A percentile compares a stretch with the other conserved stretches of the same genome.
phyloP scores from a whole-genome alignment of 2,797 vertebrate species.

The Parauchenoglanis punctatus region DNA sequence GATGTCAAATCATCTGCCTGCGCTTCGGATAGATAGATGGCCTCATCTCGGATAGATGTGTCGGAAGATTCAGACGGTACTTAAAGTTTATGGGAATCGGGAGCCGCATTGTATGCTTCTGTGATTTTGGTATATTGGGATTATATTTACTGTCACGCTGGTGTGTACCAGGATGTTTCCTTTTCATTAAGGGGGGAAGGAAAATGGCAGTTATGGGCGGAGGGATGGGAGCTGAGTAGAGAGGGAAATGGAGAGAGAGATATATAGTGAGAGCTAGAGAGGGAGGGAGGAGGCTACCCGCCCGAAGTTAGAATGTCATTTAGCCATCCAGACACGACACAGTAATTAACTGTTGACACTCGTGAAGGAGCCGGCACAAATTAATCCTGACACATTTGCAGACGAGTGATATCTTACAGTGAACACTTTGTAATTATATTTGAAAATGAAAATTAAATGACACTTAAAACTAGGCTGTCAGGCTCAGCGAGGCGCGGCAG shows the following conservation, averaged over 20 bases:
- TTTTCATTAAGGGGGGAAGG: constrained; percentile 81
- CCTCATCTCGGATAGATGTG: constrained; percentile 73
- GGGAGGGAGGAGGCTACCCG: constrained; percentile 65
- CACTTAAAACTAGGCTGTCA: constrained; percentile 99
- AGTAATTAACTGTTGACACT: constrained; percentile 99
- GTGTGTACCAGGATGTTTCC: constrained; percentile 80
- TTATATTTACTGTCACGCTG: constrained; percentile 85
- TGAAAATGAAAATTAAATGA: constrained; percentile 99
- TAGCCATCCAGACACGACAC: constrained; percentile 98
- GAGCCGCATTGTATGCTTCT: constrained; percentile 81
- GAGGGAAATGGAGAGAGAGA: constrained; percentile 66
- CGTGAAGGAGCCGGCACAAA: constrained; percentile 99
- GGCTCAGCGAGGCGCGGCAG: constrained; percentile 91
- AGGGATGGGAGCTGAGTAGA: constrained; percentile 68
- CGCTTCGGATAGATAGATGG: constrained; percentile 79
- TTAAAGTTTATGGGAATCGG: constrained; percentile 79
- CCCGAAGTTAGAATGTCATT: constrained; percentile 97
- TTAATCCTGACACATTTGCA: constrained; percentile 99
- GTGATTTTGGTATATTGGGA: constrained; percentile 83
- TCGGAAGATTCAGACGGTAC: constrained; percentile 1
- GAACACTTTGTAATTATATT: constrained; percentile 99
- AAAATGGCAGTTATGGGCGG: constrained; percentile 82
- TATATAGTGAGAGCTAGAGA: constrained; percentile 63
- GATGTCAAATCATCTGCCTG: constrained; percentile 61
- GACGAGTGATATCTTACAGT: constrained; percentile 99